Conservation (phyloP, 2,113 vertebrate species). For the Clinocottus analis region DNA sequence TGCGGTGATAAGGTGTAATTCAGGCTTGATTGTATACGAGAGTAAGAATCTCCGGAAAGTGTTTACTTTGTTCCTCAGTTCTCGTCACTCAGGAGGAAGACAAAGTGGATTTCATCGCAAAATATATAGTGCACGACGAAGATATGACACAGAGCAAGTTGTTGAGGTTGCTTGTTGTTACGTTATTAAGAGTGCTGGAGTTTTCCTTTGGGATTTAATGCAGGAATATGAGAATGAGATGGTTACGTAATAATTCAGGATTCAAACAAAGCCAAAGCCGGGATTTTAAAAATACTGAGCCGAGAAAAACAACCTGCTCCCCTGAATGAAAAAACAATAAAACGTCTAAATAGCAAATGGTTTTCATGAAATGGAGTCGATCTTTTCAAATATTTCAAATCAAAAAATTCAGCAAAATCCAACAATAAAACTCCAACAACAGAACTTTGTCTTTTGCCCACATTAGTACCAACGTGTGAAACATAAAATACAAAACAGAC, state of each 20-base stretch:
- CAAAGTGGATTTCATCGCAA: conserved; percentile 47
- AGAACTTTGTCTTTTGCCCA: background rate
- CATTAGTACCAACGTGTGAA: background rate
- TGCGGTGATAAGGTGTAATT: conserved; percentile 68
- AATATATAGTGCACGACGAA: conserved; percentile 3
- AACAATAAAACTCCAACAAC: background rate
- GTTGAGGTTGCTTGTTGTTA: background rate
- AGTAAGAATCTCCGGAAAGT: conserved; percentile 57
- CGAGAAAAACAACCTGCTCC: background rate
- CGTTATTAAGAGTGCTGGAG: background rate
- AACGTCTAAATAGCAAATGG: background rate
- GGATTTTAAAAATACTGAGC: background rate
- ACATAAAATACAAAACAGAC: background rate
- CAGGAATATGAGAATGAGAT: background rate
- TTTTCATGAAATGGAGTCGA: background rate
- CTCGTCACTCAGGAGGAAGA: conserved; percentile 38
- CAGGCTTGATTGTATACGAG: conserved; percentile 38
- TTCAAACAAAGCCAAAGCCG: background rate
- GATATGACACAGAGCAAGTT: background rate
- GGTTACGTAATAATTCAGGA: background rate
- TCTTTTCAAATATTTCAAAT: background rate
- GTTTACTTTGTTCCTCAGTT: conserved; percentile 50
- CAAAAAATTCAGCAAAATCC: background rate
- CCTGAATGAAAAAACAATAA: background rate
- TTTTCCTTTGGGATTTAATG: background rate